Percentiles rank a stretch among this genome's conserved stretches.
Conservation (phyloP, 2,888 invertebrate species). For the Agriotes lineatus region DNA sequence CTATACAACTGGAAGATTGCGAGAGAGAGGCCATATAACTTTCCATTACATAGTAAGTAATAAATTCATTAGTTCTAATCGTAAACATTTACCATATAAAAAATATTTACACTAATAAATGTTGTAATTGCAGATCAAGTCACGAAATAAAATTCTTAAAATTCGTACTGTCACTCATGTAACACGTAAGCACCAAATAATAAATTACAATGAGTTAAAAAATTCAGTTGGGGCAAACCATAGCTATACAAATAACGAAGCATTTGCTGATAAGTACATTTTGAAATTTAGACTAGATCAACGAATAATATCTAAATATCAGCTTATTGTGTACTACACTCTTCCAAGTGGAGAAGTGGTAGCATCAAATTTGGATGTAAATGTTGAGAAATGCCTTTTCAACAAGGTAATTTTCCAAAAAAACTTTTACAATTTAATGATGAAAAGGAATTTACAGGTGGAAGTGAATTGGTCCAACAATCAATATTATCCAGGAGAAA, state of each 20-base stretch:
- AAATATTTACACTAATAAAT: no score
- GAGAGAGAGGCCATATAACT: conserved; percentile 54
- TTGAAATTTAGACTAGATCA: conserved; percentile 67
- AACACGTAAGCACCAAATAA: conserved; percentile 52
- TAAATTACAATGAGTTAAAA: conserved; percentile 53
- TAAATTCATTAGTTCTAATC: no score
- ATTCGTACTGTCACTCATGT: conserved; percentile 54
- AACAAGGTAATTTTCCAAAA: conserved; percentile 65
- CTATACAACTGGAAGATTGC: conserved; percentile 59
- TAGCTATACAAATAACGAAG: conserved; percentile 53
- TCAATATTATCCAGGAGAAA: conserved; percentile 67
- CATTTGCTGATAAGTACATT: conserved; percentile 62
- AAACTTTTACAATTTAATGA: no score
- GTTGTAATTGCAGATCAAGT: conserved; percentile 59
- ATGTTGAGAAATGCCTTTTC: conserved; percentile 70
- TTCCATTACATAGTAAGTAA: conserved; percentile 62
- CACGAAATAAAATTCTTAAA: conserved; percentile 58
- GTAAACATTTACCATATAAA: no score
- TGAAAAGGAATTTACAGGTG: conserved; percentile 52
- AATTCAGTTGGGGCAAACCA: conserved; percentile 58
- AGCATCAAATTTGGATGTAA: conserved; percentile 68
- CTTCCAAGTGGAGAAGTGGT: conserved; percentile 70
- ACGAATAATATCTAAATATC: conserved; percentile 66
- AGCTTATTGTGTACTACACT: conserved; percentile 71
- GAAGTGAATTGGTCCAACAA: conserved; percentile 66